Conservation (phyloP, 64 coral and sea anemone species). For the Cladopsammia gracilis region DNA sequence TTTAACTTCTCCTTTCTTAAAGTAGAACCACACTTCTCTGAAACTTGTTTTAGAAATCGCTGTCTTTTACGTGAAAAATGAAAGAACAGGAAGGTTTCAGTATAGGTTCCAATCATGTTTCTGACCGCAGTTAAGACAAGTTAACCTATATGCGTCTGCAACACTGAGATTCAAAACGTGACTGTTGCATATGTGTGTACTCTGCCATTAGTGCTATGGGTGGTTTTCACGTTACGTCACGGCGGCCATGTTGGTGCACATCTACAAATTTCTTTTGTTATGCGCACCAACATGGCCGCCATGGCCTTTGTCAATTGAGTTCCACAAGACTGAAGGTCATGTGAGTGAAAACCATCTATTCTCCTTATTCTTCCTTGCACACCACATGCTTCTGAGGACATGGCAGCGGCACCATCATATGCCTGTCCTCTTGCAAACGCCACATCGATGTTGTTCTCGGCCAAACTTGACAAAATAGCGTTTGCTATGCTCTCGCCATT, state of each 20-base stretch:
- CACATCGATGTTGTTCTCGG: conserved; percentile 58
- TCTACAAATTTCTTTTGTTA: too few relatives aligned
- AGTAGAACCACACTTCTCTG: conserved; percentile 15
- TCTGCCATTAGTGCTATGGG: neutral
- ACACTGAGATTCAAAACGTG: conserved; percentile 49
- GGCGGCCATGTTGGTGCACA: too few relatives aligned
- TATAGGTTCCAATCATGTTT: conserved; percentile 31
- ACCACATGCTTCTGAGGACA: conserved; percentile 43
- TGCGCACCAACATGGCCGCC: too few relatives aligned
- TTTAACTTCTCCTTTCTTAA: conserved; percentile 39
- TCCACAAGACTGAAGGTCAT: too few relatives aligned
- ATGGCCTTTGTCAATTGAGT: too few relatives aligned
- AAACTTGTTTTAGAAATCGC: conserved; percentile 20
- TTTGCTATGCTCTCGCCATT: conserved; percentile 41
- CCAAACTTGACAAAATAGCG: conserved; percentile 60
- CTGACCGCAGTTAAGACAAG: neutral
- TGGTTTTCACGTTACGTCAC: too few relatives aligned
- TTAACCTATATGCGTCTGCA: neutral
- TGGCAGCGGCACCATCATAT: conserved; percentile 29
- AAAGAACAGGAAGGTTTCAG: conserved; percentile 26
- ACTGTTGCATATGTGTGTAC: neutral
- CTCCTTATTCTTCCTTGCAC: conserved; percentile 47
- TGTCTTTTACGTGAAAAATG: conserved; percentile 3
- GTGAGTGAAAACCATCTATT: too few relatives aligned
- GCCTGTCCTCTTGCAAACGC: conserved; percentile 64